Evolutionary conservation across 2,888 invertebrate genomes (phyloP), one percentile per base, ranked within the genome.

Genomic region (Plemyria rubiginata): DNA sequence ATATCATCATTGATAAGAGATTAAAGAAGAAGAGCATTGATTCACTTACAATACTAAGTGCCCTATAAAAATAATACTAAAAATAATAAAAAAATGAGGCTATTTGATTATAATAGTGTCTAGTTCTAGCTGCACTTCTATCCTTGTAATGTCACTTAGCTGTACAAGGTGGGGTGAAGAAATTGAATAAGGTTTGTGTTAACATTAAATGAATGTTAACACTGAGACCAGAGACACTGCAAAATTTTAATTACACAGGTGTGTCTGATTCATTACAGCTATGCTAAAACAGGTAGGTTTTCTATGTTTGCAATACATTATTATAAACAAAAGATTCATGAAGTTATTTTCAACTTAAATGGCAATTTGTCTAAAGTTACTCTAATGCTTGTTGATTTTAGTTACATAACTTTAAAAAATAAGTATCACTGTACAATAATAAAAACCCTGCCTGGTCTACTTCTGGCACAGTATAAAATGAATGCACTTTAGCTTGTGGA

Each of bases 1-100:
- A 74, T 76, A 77, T 78, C 70, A 78, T 69, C 50, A 59, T 58
- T 62, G 55, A 46, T 70, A 75, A 58, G 66, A 65, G 62, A 63
- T 71, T 49, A 60, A 55, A 68, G 64, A 69, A 72, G 67, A 66
- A 46, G 65, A 72, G 64, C 62, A 66, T 71, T 67, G 52, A 59
- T 60, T 62, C 58, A 66, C 63, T 71, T 73, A 70, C 54, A 70
- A 56, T 29, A 55, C 22, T 54, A 70, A 57, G 46, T 60, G 51
- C 55, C 51, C 16, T 46, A 13, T 36, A 48, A 60, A 49, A 28
- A 57, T 48, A 50, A 32, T 54, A 54, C 40, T 46, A 54, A 60
- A 50, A 12, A 13, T 8, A 46, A 36, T n/a, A 9, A 53, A 54
- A 54, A 54, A 2, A 22, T n/a, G 48, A 62, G 57, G 62, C 62